Evolutionary conservation across 2,113 vertebrate species (phyloP), one percentile per base, ranked within the genome.

Genomic region (Scophthalmus maximus): DNA sequence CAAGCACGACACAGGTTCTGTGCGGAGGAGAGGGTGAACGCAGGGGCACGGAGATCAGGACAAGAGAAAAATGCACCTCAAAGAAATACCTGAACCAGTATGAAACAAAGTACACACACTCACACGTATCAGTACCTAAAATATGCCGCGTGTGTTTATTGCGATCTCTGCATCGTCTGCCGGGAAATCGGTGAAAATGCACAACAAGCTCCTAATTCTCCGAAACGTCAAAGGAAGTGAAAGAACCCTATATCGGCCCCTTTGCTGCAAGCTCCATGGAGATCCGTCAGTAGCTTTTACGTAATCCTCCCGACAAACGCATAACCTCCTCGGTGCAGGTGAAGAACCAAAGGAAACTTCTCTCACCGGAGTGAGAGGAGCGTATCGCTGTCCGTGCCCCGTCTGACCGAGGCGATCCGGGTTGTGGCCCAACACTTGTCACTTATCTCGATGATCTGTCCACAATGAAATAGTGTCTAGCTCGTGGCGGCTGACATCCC

Each of bases 371-470:
- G 7, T 11, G 64, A 25, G 46, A n/a, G 36, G 36, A 49, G 49
- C 14, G 52, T 26, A 25, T 77, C 61, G 26, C 70, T 73, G 56
- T 34, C 34, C 8, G 0, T 52, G 65, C 17, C 60, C 68, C 68
- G 18, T 30, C 44, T 42, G 62, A 36, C 50, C 25, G n/a, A 57
- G 27, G 53, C n/a, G 40, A 5, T 78, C 59, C 22, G 27, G 7
- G 60, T 62, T 42, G 34, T 46, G 20, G 7, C n/a, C 63, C 10
- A 20, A n/a, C 38, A 17, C 50, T 32, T 80, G 63, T 49, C 73
- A 66, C 20, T 82, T 61, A 53, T 57, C 68, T 20, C 63, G 59
- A 82, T 72, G 76, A 77, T 56, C 40, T 20, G 38, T 53, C 22
- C 11, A 2, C 15, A 12, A 6, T 53, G 55, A 62, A 68, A 70